Percentiles rank a stretch among this genome's conserved stretches.
Evolutionary conservation across 1,140 invertebrate species (phyloP).

Genomic region (Hycleus cichorii): DNA sequence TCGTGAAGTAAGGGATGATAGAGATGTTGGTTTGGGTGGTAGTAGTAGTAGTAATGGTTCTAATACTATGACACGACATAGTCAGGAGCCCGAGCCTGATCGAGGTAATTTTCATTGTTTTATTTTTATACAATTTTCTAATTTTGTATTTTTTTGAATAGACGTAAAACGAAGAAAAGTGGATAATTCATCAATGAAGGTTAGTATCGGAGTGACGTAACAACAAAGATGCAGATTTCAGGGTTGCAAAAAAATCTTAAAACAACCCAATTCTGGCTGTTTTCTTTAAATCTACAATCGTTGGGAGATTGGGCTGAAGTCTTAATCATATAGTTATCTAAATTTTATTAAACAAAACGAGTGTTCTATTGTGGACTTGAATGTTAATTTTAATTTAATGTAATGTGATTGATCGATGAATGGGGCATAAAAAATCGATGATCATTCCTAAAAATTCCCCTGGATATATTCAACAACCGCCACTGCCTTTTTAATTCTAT

Average conservation of each 20-base stretch:
- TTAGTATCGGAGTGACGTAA: constrained; percentile 59
- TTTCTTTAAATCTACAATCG: constrained; percentile 9
- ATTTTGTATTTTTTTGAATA: constrained; percentile 31
- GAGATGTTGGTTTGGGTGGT: constrained; percentile 25
- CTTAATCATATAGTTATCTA: not conserved
- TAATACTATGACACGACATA: constrained; percentile 28
- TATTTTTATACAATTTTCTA: not conserved
- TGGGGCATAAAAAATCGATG: no score
- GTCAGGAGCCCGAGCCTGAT: constrained; percentile 37
- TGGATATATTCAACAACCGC: no score
- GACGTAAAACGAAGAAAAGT: constrained; percentile 75
- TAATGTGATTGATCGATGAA: no score
- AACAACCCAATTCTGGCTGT: constrained; percentile 1
- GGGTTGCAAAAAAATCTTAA: not conserved
- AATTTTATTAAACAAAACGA: no score
- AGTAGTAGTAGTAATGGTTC: constrained; percentile 24
- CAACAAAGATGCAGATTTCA: constrained; percentile 36
- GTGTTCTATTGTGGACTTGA: constrained; percentile 2
- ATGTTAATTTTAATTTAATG: not conserved
- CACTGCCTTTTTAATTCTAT: no score
- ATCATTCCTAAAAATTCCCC: no score
- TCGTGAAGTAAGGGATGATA: constrained; percentile 38
- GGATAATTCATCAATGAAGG: constrained; percentile 65
- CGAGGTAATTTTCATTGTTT: constrained; percentile 28
- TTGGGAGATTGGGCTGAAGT: constrained; percentile 42